Evolutionary conservation across 1,140 invertebrate species (phyloP), one percentile per base, ranked within the genome.

Genomic region (Sinonovacula constricta): DNA sequence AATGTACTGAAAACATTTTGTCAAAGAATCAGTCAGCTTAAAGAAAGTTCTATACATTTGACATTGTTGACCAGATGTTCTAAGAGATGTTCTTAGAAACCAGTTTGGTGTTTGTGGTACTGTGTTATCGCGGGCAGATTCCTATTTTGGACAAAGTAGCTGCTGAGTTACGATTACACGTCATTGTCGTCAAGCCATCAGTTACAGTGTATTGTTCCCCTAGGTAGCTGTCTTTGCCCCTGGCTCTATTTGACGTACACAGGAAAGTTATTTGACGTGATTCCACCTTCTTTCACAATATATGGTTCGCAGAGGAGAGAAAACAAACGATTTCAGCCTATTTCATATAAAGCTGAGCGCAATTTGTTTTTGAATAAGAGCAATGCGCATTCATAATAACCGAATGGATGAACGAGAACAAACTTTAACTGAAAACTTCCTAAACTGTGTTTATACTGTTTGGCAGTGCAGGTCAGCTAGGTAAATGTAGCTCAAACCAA

Each of bases 241-340:
- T 63, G 36, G 57, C 57, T 74, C 3, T 74, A 53, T 33, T 31
- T 65, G 3, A 34, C 39, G 33, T 74, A 74, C 34, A 60, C 68
- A 1, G 53, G 18, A 24, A 70, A n/a, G n/a, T n/a, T n/a, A n/a
- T n/a, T n/a, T n/a, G n/a, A n/a, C n/a, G n/a, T n/a, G n/a, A n/a
- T n/a, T 10, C 54, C 56, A 14, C 0, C 30, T 36, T 10, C 53
- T 59, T 54, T 69, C 30, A 18, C 66, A 14, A 28, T 69, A 18
- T 51, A n/a, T 54, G 66, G 51, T 69, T 54, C 26, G 66, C 30
- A 54, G 66, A 69, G 0, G 45, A 69, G 22, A 15, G 39, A 26
- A n/a, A 24, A 68, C 18, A 68, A 26, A 26, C 49, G 18, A 53
- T 51, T 68, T 49, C 26, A 24, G 10, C 30, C 62, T 24, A 65